Evolutionary conservation across 2,113 vertebrate species (phyloP).

Genomic region (Nettapus auritus): DNA sequence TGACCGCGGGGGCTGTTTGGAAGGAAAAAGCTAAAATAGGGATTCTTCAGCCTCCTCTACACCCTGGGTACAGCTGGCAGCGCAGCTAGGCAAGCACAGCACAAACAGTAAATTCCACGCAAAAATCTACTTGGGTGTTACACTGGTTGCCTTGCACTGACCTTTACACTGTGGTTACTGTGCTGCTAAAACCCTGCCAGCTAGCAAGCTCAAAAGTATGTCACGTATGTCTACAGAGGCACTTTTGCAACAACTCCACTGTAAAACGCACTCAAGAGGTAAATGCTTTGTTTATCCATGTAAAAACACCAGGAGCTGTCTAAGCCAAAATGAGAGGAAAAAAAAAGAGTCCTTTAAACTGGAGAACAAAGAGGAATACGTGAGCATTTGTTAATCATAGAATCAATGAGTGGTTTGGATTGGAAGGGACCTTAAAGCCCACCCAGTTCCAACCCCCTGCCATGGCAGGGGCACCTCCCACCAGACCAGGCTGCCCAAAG

Average conservation of each 20-base stretch:
- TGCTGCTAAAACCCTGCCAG: background rate
- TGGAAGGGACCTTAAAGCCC: background rate
- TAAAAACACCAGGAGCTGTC: background rate
- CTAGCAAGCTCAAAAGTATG: background rate
- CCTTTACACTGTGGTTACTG: background rate
- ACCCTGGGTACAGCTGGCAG: background rate
- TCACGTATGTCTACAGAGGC: background rate
- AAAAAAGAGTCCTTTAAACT: background rate
- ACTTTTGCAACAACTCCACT: background rate
- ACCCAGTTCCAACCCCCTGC: background rate
- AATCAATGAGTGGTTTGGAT: background rate
- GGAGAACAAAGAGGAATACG: background rate
- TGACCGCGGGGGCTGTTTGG: background rate
- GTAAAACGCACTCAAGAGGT: background rate
- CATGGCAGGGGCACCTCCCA: background rate
- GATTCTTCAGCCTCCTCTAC: background rate
- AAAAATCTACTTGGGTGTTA: background rate
- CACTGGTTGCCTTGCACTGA: background rate
- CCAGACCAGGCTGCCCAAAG: background rate
- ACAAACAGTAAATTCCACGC: background rate
- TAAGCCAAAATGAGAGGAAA: background rate
- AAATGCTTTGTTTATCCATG: background rate
- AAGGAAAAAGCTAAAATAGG: background rate
- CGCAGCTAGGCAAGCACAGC: background rate
- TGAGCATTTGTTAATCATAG: background rate